These are phyloP conservation scores for Eumaeus atala DNA, from an alignment of 1,140 invertebrate species.

Conservation along the genomic window DNA sequence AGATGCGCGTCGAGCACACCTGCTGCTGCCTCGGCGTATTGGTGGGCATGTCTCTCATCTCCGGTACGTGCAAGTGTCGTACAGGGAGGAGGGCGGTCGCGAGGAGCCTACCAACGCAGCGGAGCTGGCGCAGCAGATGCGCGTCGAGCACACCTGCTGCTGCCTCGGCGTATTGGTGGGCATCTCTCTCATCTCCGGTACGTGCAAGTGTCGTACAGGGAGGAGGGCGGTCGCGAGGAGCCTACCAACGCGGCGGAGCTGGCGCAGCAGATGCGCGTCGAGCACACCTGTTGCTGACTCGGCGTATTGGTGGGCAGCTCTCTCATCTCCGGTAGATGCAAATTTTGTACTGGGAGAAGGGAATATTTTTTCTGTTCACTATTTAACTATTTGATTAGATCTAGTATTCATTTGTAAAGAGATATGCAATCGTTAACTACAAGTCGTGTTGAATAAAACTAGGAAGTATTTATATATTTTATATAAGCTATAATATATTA, in stretches of 20 bases:
- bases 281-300: constrained; percentile 69
- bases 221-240: constrained; percentile 67
- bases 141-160: constrained; percentile 66
- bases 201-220: constrained; percentile 33
- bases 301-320: constrained; percentile 69
- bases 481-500: too few relatives aligned
- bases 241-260: constrained; percentile 50
- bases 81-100: constrained; percentile 66
- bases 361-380: too few relatives aligned
- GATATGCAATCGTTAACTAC: too few relatives aligned
- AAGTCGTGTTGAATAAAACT: constrained; percentile 14
- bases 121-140: constrained; percentile 46
- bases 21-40: constrained; percentile 71
- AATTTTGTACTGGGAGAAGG: constrained; percentile 50
- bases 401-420: too few relatives aligned
- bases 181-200: constrained; percentile 70
- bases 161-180: constrained; percentile 71
- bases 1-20: constrained; percentile 63
- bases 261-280: constrained; percentile 52
- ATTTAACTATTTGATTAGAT: too few relatives aligned
- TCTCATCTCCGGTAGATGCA: constrained; percentile 63
- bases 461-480: constrained; percentile 19
- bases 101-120: constrained; percentile 59
- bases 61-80: constrained; percentile 41
- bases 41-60: constrained; percentile 70